These are phyloP conservation scores for Xestoiulus laeticollis DNA, from an alignment of 2,888 invertebrate species.

Conservation along the genomic window DNA sequence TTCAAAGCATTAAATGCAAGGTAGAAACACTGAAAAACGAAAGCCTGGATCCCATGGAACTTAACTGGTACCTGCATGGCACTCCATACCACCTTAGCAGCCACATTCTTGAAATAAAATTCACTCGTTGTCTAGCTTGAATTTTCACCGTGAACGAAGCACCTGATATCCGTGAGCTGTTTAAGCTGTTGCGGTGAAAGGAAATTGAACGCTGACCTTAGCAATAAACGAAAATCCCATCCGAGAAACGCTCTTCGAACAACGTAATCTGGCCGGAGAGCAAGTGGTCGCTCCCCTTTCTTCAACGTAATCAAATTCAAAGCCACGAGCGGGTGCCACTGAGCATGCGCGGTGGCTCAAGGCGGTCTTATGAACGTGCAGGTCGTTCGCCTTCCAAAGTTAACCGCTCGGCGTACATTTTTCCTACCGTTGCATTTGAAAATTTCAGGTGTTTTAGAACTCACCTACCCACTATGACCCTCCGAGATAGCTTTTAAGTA, in stretches of 20 bases:
- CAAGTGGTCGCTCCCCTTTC: slow-evolving; percentile 49
- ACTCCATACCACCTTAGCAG: slow-evolving; percentile 44
- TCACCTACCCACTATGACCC: slow-evolving; percentile 35
- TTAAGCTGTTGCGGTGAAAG: background rate
- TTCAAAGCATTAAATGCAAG: background rate
- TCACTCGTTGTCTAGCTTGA: background rate
- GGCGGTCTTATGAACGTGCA: slow-evolving; percentile 4
- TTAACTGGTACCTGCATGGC: background rate
- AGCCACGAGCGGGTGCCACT: background rate
- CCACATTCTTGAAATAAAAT: background rate
- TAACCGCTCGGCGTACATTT: background rate
- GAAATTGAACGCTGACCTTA: background rate
- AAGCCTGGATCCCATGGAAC: slow-evolving; percentile 13
- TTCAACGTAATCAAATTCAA: slow-evolving; percentile 47
- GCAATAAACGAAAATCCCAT: background rate
- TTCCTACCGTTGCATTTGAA: slow-evolving; percentile 20
- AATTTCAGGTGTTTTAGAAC: slow-evolving; percentile 9
- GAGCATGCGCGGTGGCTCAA: slow-evolving; percentile 42
- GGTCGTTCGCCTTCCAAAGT: slow-evolving; percentile 46
- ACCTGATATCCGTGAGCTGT: background rate
- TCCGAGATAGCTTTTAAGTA: background rate
- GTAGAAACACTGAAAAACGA: background rate
- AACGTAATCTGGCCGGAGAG: slow-evolving; percentile 1
- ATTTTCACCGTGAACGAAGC: background rate
- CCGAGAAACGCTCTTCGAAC: background rate